Evolutionary conservation across 2,113 vertebrate genomes (phyloP).

Genomic region (Typhlomys cinereus): DNA sequence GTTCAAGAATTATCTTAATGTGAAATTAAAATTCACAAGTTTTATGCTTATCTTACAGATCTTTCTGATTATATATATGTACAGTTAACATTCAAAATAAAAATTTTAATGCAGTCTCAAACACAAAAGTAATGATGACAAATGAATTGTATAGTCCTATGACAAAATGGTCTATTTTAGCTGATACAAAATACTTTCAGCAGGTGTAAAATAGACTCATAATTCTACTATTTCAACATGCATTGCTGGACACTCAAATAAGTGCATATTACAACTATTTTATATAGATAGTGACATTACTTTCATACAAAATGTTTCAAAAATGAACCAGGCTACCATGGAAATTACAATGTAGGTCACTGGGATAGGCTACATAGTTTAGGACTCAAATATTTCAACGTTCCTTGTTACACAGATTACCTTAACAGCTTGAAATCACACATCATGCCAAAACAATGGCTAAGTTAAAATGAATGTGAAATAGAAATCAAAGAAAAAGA

Average conservation of each 20-base stretch:
- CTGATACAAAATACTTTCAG: conserved; percentile 49
- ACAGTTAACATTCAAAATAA: conserved; percentile 62
- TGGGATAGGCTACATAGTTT: conserved; percentile 58
- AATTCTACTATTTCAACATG: conserved; percentile 63
- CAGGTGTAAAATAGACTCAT: conserved; percentile 43
- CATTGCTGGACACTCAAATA: conserved; percentile 44
- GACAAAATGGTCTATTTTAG: conserved; percentile 66
- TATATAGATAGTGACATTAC: conserved; percentile 54
- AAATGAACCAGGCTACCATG: conserved; percentile 62
- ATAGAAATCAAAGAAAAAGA: conserved; percentile 50
- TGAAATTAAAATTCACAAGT: conserved; percentile 60
- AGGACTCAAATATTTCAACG: conserved; percentile 37
- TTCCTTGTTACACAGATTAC: conserved; percentile 62
- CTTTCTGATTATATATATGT: conserved; percentile 48
- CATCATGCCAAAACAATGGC: conserved; percentile 50
- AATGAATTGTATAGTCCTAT: conserved; percentile 62
- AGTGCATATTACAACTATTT: conserved; percentile 69
- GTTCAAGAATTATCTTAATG: conserved; percentile 36
- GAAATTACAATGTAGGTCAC: conserved; percentile 49
- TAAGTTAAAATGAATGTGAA: conserved; percentile 66
- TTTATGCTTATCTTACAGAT: conserved; percentile 55
- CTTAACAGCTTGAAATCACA: conserved; percentile 64
- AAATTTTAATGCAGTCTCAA: conserved; percentile 43
- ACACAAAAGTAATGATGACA: conserved; percentile 66
- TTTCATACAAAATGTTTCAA: conserved; percentile 57